Conservation (phyloP, 2,888 invertebrate species). For the Cheilosia vernalis region DNA sequence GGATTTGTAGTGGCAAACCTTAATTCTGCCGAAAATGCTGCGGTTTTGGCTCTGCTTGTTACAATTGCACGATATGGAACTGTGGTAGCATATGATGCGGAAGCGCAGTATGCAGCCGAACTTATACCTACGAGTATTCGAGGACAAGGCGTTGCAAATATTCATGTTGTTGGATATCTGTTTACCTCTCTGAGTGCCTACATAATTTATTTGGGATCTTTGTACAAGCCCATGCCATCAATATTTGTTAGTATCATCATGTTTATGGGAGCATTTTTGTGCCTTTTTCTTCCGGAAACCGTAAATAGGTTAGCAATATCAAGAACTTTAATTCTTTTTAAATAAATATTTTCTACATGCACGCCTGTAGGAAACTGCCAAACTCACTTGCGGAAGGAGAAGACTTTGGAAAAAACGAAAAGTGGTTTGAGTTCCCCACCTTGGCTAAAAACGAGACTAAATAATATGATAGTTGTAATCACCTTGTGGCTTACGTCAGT, state of each 20-base stretch:
- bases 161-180: slow-evolving; percentile 86
- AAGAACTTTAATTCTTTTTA: background rate
- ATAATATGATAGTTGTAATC: background rate
- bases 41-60: slow-evolving; percentile 83
- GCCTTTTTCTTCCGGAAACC: slow-evolving; percentile 86
- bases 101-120: slow-evolving; percentile 87
- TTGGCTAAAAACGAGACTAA: slow-evolving; percentile 59
- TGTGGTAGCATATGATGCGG: slow-evolving; percentile 86
- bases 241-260: slow-evolving; percentile 84
- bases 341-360: slow-evolving; percentile 67
- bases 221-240: slow-evolving; percentile 84
- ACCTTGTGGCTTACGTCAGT: too few relatives aligned
- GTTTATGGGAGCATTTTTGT: slow-evolving; percentile 84
- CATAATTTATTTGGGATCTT: slow-evolving; percentile 84
- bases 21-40: slow-evolving; percentile 80
- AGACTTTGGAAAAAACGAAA: slow-evolving; percentile 85
- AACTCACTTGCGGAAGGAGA: slow-evolving; percentile 86
- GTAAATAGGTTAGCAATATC: slow-evolving; percentile 81
- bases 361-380: slow-evolving; percentile 83
- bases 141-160: slow-evolving; percentile 86
- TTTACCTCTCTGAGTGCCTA: slow-evolving; percentile 85
- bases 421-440: slow-evolving; percentile 84
- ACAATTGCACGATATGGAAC: slow-evolving; percentile 85
- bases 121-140: slow-evolving; percentile 86
- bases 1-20: slow-evolving; percentile 83